Evolutionary conservation across 2,888 invertebrate genomes (phyloP), one percentile per base, ranked within the genome.

Genomic region (Polyploca ridens): DNA sequence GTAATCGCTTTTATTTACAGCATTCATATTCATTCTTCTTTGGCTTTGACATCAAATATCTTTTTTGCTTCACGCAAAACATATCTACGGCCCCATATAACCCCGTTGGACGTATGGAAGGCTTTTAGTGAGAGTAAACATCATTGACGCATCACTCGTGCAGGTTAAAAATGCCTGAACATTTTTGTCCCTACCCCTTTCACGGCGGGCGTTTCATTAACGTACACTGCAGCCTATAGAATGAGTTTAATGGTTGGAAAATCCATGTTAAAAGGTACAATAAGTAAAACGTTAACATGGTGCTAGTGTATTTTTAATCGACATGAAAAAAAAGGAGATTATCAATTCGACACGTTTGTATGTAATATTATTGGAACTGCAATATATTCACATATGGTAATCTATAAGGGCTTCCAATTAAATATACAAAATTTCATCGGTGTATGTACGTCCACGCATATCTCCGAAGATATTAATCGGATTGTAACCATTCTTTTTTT

Each of bases 41-140:
- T 73, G 76, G 81, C 76, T 79, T 81, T 71, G 74, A 79, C 78
- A 78, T 80, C 75, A 73, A 77, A 78, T 74, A 19, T 66, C 79
- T 68, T 82, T 85, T 83, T 69, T 77, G 69, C 73, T 77, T 69
- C 69, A 74, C 71, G 72, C 72, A 76, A 79, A 76, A 76, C 64
- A 70, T 58, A 68, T 67, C 65, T 75, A 78, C 68, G 69, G 69
- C 65, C 61, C 64, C 76, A 77, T 82, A 81, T 79, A 78, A 77
- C 76, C 75, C 75, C 71, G 73, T 79, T 78, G 72, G 69, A 70
- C 73, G 80, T 78, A 78, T 76, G 72, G 71, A 73, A 87, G 84
- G 90, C 91, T 92, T 92, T 92, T 91, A 90, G 88, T 83, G 77
- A 84, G 83, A 83, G 90, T 85, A 92, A 91, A 91, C 87, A 91